Percentiles rank a stretch among this genome's conserved stretches.
Evolutionary conservation across 2,113 vertebrate genomes (phyloP).

Genomic region (Rattus rattus): DNA sequence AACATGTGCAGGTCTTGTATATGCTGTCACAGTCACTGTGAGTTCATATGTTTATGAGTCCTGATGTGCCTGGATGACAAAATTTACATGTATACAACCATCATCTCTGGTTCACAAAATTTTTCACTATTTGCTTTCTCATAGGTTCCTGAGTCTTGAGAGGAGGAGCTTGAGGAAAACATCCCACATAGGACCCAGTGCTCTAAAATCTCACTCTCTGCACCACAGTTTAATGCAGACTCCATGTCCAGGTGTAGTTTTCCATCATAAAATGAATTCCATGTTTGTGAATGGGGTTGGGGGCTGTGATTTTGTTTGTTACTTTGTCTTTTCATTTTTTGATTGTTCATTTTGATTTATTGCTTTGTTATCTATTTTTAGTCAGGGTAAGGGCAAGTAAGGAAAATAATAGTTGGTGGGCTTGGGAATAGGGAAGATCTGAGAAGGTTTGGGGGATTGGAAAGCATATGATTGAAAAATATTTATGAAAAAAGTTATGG

Average conservation of each 20-base stretch:
- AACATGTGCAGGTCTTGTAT: neutral
- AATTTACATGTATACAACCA: neutral
- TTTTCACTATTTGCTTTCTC: too few species aligned
- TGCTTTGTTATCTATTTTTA: neutral
- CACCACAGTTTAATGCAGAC: neutral
- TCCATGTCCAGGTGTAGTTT: neutral
- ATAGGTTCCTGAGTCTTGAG: neutral
- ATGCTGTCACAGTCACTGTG: neutral
- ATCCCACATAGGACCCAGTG: neutral
- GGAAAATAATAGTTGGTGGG: neutral
- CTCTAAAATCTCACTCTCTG: neutral
- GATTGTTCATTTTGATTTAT: neutral
- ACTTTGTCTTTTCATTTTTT: neutral
- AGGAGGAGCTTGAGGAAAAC: neutral
- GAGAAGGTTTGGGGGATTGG: neutral
- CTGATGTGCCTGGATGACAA: neutral
- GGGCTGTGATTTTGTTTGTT: neutral
- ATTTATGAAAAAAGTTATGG: neutral
- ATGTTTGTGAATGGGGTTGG: neutral
- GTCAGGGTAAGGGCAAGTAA: neutral
- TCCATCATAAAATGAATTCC: neutral
- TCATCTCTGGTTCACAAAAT: neutral
- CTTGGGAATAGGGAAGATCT: neutral
- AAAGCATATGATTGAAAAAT: neutral
- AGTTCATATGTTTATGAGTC: neutral